Conservation (phyloP, 2,888 invertebrate genomes). For the Pandemis corylana region DNA sequence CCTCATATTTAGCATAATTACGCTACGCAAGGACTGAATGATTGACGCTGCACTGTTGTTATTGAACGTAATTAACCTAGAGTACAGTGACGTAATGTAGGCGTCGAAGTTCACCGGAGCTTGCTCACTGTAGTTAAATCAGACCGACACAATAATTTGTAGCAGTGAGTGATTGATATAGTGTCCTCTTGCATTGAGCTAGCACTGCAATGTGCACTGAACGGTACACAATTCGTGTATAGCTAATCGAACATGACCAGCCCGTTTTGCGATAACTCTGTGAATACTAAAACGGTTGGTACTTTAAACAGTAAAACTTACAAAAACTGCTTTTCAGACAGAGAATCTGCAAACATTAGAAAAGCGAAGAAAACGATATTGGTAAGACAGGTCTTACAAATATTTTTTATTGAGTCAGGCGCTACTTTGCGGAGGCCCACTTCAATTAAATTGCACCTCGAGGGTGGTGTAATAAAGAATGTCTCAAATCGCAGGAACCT, state of each 20-base stretch:
- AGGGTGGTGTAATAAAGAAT: too few species aligned
- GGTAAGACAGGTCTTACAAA: too few species aligned
- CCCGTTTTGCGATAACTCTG: background rate
- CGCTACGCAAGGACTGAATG: constrained; percentile 35
- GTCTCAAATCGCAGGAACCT: too few species aligned
- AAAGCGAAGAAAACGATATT: too few species aligned
- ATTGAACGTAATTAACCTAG: constrained; percentile 34
- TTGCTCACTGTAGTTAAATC: constrained; percentile 14
- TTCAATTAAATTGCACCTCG: too few species aligned
- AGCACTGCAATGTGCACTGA: background rate
- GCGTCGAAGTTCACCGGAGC: constrained; percentile 24
- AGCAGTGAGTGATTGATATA: constrained; percentile 33
- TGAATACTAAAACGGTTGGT: background rate
- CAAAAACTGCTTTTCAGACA: too few species aligned
- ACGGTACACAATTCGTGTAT: background rate
- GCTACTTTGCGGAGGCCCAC: too few species aligned
- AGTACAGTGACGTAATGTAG: background rate
- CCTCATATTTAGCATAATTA: constrained; percentile 36
- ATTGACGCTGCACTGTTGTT: constrained; percentile 33
- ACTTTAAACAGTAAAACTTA: too few species aligned
- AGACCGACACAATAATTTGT: constrained; percentile 32
- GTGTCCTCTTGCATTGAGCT: background rate
- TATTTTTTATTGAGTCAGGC: too few species aligned
- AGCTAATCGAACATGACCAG: constrained; percentile 11
- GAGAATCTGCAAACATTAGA: too few species aligned